Base-by-base conservation (phyloP, 2,888 invertebrate genomes). In the Therioaphis trifolii region DNA sequence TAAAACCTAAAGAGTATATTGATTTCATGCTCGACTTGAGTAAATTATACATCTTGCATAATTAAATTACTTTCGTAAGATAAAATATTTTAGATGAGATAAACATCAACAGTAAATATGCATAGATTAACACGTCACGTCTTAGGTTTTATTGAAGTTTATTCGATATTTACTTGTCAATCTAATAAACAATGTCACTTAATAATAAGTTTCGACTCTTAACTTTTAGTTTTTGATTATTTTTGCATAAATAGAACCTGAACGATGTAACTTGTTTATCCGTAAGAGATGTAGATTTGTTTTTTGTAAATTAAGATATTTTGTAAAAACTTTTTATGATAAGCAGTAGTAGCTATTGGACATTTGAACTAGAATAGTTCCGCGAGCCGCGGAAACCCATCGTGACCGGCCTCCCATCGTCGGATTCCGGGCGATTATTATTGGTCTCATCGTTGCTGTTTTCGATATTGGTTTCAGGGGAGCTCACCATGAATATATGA, bases 91-190 rank as follows among this genome's bases (percentile, higher is more conserved):
- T 55, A 40, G 40, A 74, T 43, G 24, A 75, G 43, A 74, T 14
- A 35, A 58, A 43, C 24, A 75, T 40, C 18, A 24, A 58, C 58
- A 18, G 40, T 52, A 72, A n/a, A n/a, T n/a, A n/a, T 29, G 35
- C 14, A 49, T 35, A 21, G 72, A 55, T 72, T n/a, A n/a, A 52
- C 49, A 24, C n/a, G n/a, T n/a, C 43, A 55, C 15, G 52, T 52
- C 18, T 52, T 5, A 5, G 15, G 52, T 52, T 52, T 55, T 55
- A 55, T 35, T 35, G 21, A 74, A 35, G 35, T 74, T 55, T 55
- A 15, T 9, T 55, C 21, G 4, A 21, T 43, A 68, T 68, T 43
- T 74, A 74, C 4, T 74, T 74, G 35, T 74, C 55, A 55, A 74
- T 9, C 21, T 0, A 46, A 71, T 71, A 52, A 74, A 55, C 21